Evolutionary conservation across 2,113 vertebrate genomes (phyloP).

Genomic region (Onychostoma macrolepis): DNA sequence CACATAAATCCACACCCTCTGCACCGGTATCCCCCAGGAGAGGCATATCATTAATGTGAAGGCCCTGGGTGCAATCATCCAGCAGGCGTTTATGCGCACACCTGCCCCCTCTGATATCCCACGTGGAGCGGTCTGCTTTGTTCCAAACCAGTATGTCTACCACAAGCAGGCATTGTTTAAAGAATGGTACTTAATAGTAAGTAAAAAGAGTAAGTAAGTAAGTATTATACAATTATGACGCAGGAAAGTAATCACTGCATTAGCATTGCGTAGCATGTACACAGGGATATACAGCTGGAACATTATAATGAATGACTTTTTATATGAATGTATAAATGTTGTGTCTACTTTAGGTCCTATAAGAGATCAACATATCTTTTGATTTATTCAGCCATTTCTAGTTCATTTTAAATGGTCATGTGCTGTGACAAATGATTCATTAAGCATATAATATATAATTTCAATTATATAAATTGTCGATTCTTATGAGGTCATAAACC

Average conservation of each 20-base stretch:
- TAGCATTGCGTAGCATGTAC: background rate
- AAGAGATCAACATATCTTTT: too few relatives aligned
- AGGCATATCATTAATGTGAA: constrained; percentile 21
- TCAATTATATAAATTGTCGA: too few relatives aligned
- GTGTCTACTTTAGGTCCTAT: background rate
- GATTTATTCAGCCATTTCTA: too few relatives aligned
- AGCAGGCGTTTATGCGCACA: background rate
- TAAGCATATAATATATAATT: too few relatives aligned
- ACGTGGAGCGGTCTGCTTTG: constrained; percentile 26
- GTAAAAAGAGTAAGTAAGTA: background rate
- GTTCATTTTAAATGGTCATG: too few relatives aligned
- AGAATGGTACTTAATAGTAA: background rate
- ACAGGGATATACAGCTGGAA: background rate
- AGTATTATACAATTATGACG: background rate
- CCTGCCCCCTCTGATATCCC: constrained; percentile 1
- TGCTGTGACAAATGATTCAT: too few relatives aligned
- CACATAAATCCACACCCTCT: background rate
- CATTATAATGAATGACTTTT: background rate
- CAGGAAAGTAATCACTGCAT: background rate
- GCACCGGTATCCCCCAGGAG: background rate
- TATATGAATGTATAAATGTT: background rate
- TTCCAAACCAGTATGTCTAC: constrained; percentile 3
- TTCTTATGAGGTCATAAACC: too few relatives aligned
- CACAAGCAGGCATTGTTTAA: background rate
- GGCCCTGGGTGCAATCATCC: background rate